Percentiles rank a stretch among this genome's conserved stretches.
Evolutionary conservation across 2,113 vertebrate species (phyloP).

Genomic region (Anguilla rostrata): DNA sequence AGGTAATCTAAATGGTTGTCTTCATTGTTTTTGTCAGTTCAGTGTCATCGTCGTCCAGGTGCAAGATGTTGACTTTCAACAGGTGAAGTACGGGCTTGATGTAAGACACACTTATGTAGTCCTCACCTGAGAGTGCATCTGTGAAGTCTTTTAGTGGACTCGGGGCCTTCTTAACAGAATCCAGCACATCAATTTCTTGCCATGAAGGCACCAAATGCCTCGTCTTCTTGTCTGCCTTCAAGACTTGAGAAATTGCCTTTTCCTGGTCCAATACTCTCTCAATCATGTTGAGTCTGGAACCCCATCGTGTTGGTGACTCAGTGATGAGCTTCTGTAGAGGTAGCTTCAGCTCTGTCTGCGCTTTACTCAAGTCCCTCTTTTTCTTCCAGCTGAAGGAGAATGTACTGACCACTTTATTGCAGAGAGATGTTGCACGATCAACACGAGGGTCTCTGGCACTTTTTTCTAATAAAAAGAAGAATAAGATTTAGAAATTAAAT

Average conservation of each 20-base stretch:
- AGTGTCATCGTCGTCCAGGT: background rate
- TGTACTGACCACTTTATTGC: background rate
- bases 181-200: constrained; percentile 10
- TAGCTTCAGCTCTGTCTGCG: background rate
- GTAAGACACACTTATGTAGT: constrained; percentile 1
- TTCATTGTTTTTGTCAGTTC: background rate
- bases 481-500: too few species aligned
- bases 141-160: background rate
- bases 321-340: background rate
- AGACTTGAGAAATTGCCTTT: too few species aligned
- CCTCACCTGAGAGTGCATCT: background rate
- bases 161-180: background rate
- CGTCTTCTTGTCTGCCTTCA: background rate
- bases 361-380: background rate
- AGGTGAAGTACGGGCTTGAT: background rate
- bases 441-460: too few species aligned
- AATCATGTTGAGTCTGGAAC: background rate
- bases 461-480: too few species aligned
- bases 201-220: background rate
- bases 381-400: too few species aligned
- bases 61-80: background rate
- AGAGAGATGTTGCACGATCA: too few species aligned
- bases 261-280: too few species aligned
- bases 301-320: background rate
- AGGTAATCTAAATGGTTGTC: background rate